A percentile compares a stretch with the other conserved stretches of the same genome.
These are phyloP conservation scores for Neomonachus schauinslandi DNA, from an alignment of 2,113 vertebrate genomes.

Conservation along the genomic window DNA sequence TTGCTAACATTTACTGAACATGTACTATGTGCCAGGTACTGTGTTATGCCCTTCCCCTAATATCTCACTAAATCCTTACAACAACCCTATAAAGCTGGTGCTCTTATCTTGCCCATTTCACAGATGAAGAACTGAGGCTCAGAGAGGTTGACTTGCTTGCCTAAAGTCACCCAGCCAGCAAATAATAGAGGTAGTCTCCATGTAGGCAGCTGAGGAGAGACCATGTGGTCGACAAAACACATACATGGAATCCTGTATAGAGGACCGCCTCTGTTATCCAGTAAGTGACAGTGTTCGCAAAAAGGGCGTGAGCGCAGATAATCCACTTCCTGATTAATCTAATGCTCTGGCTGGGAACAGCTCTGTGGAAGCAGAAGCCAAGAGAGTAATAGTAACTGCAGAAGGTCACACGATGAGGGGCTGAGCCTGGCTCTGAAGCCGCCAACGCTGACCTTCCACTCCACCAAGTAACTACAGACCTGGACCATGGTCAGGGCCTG, in stretches of 20 bases:
- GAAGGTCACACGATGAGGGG: neutral
- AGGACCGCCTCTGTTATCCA: neutral
- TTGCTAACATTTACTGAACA: neutral
- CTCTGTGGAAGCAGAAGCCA: neutral
- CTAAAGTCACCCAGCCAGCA: neutral
- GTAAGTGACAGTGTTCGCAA: neutral
- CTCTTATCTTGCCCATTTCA: neutral
- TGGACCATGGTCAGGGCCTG: neutral
- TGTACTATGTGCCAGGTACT: neutral
- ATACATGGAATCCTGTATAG: neutral
- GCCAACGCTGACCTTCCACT: neutral
- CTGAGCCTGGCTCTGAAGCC: neutral
- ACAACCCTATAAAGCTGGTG: neutral
- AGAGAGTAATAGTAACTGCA: no score
- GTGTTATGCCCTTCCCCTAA: neutral
- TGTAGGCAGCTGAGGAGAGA: neutral
- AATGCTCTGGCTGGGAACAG: neutral
- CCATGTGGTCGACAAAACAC: neutral
- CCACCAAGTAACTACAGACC: neutral
- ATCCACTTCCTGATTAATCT: neutral
- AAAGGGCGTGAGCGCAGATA: neutral
- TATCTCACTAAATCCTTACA: neutral
- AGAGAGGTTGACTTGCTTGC: neutral
- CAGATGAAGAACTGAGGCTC: neutral
- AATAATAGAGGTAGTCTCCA: neutral